Conservation (phyloP, 2,888 invertebrate genomes). For the Epirrita christyi region DNA sequence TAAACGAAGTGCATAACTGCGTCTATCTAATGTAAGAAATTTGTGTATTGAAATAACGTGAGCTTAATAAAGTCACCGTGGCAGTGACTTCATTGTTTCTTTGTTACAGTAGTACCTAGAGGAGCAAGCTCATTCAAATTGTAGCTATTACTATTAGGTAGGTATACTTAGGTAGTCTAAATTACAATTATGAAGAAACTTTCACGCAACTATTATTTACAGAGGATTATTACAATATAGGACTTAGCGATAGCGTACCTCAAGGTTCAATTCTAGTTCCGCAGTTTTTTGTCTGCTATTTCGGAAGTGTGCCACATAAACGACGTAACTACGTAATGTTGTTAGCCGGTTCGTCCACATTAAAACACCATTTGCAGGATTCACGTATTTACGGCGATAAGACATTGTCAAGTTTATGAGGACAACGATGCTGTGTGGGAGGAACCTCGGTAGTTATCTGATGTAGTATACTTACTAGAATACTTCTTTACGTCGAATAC, state of each 20-base stretch:
- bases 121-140: neutral
- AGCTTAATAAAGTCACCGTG: constrained; percentile 45
- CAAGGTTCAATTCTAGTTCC: constrained; percentile 10
- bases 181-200: no score
- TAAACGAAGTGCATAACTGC: constrained; percentile 11
- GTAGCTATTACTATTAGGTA: neutral
- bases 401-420: constrained; percentile 73
- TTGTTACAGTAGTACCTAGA: constrained; percentile 3
- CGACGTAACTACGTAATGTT: neutral
- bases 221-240: neutral
- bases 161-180: no score
- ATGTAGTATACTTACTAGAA: constrained; percentile 38
- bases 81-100: constrained; percentile 45
- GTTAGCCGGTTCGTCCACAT: constrained; percentile 33
- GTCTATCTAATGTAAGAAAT: constrained; percentile 17
- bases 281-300: constrained; percentile 1
- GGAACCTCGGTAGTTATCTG: constrained; percentile 45
- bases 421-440: constrained; percentile 59
- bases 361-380: constrained; percentile 59
- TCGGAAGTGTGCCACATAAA: neutral
- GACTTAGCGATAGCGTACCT: neutral
- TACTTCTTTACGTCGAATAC: constrained; percentile 21
- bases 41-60: constrained; percentile 26
- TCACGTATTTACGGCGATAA: constrained; percentile 53
- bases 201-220: no score